Base-by-base conservation (phyloP, 2,888 invertebrate species). In the Hedya salicella region DNA sequence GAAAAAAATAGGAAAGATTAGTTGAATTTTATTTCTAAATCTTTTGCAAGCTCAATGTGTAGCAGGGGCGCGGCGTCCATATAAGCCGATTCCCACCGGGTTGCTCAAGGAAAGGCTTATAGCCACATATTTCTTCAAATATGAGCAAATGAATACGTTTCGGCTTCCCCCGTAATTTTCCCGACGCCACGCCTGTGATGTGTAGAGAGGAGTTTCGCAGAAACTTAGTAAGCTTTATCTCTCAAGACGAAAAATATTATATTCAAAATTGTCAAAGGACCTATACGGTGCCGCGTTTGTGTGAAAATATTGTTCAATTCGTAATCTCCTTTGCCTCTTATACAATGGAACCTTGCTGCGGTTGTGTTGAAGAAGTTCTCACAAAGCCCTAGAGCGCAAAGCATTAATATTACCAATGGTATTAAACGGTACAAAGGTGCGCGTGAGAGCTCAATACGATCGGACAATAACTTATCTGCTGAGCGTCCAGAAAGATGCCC, bases 341-440 rank as follows among this genome's bases (percentile, higher is more conserved):
- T 13, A 44, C 44, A 19, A 17, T 30, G 14, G 36, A 32, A 32
- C 49, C 48, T 66, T 16, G 46, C 54, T 56, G 36, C 19, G 54
- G 49, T 62, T 19, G 42, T 67, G 54, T 56, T 56, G 62, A 36
- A 67, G 54, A 42, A 62, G 40, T 62, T 62, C 30, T 30, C 30
- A 60, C 61, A 56, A 60, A 53, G 59, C 46, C 36, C 59, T 65
- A 48, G 21, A 21, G 54, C 19, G 14, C 14, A 65, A 39, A 65
- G 52, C 30, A 40, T 60, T 46, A 16, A 59, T 32, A 40, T 60
- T 60, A 53, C 39, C 59, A 65, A 53, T 21, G 40, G 65, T 48
- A 65, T 60, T 48, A 59, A 60, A 59, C 60, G 53, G 48, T 30
- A 48, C 65, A 65, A 65, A 65, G 65, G 65, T 60, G 62, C 53